Evolutionary conservation across 2,888 invertebrate genomes (phyloP).

Genomic region (Embidobia sp.): DNA sequence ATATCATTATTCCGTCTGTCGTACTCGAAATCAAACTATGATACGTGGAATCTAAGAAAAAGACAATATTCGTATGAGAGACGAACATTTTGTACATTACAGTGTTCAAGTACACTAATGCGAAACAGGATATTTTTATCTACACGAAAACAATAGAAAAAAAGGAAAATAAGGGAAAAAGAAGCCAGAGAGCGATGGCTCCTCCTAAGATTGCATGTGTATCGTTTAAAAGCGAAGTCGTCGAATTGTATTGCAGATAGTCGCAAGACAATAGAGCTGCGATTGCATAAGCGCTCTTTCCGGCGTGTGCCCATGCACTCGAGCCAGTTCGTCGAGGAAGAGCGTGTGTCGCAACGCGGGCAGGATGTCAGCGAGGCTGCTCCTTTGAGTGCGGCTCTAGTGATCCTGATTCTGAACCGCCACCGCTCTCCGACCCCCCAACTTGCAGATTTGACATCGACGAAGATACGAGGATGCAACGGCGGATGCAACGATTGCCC

Average conservation of each 20-base stretch:
- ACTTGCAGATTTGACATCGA: constrained; percentile 40
- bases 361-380: constrained; percentile 81
- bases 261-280: constrained; percentile 76
- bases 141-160: constrained; percentile 30
- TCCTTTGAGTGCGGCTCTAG: constrained; percentile 62
- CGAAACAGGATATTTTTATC: constrained; percentile 23
- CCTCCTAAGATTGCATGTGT: constrained; percentile 61
- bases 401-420: constrained; percentile 75
- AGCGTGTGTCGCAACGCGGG: constrained; percentile 75
- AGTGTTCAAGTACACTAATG: too few species aligned
- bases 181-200: constrained; percentile 45
- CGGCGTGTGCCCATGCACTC: constrained; percentile 69
- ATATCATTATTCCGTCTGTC: too few species aligned
- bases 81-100: too few species aligned
- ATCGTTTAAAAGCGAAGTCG: constrained; percentile 66
- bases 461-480: constrained; percentile 36
- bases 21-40: too few species aligned
- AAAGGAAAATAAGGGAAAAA: constrained; percentile 21
- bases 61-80: too few species aligned
- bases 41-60: too few species aligned
- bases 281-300: constrained; percentile 78
- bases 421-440: constrained; percentile 67
- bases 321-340: constrained; percentile 67
- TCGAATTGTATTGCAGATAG: constrained; percentile 69
- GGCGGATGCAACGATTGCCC: constrained; percentile 51